phyloP scores from a whole-genome alignment of 1,140 invertebrate genomes.

The Drosophila sucinea region DNA sequence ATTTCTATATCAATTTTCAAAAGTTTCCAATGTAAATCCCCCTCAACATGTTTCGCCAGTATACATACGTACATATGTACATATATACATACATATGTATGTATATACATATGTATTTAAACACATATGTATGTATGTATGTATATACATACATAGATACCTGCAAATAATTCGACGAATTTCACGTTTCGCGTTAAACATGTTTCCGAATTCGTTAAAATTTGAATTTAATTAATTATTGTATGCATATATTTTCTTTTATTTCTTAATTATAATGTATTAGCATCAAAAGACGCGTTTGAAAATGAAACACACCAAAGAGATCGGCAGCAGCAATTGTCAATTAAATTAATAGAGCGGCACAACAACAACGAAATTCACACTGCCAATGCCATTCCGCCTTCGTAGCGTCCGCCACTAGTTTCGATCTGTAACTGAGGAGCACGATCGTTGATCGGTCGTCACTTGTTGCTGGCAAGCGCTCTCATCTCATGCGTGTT shows the following conservation, averaged over 20 bases:
- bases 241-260: not conserved
- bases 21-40: constrained; percentile 36
- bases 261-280: constrained; percentile 65
- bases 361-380: constrained; percentile 16
- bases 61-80: too few species aligned
- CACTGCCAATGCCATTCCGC: constrained; percentile 27
- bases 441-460: constrained; percentile 18
- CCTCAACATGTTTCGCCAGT: constrained; percentile 30
- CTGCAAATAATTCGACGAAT: constrained; percentile 21
- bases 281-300: constrained; percentile 44
- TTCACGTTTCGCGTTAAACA: constrained; percentile 54
- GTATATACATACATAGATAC: too few species aligned
- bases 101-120: too few species aligned
- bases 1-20: constrained; percentile 32
- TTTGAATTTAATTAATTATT: constrained; percentile 38
- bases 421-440: constrained; percentile 52
- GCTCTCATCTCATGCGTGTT: not conserved
- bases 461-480: constrained; percentile 36
- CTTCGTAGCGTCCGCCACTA: constrained; percentile 38
- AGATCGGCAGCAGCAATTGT: constrained; percentile 38
- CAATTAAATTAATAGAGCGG: constrained; percentile 66
- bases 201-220: constrained; percentile 48
- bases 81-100: too few species aligned
- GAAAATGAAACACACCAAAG: constrained; percentile 46
- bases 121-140: too few species aligned